Evolutionary conservation across 35 echinoderm and acorn worm species (phyloP).

Genomic region (Strongylocentrotus purpuratus): DNA sequence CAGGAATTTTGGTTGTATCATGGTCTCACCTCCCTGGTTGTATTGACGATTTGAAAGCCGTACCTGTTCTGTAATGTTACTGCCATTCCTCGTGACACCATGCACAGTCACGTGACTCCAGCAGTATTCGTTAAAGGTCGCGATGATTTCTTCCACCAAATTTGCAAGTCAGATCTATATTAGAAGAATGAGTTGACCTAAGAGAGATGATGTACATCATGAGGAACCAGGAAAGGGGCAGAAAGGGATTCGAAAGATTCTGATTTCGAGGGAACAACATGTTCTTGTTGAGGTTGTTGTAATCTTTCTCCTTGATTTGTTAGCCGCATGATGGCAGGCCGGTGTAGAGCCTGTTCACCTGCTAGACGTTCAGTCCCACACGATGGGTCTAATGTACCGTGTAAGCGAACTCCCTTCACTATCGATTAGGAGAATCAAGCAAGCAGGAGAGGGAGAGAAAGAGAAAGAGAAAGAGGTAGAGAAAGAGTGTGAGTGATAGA

Average conservation of each 20-base stretch:
- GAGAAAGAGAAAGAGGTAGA: background rate
- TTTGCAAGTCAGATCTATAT: background rate
- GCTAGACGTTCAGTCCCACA: background rate
- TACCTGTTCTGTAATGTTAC: no score
- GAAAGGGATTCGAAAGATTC: background rate
- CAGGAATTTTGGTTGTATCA: no score
- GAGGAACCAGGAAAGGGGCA: background rate
- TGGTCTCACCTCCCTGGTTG: no score
- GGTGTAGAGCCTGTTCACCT: background rate
- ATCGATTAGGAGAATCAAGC: background rate
- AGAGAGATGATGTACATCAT: background rate
- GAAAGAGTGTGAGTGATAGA: background rate
- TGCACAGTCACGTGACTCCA: background rate
- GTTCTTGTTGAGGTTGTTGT: background rate
- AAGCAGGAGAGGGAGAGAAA: background rate
- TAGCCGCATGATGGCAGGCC: background rate
- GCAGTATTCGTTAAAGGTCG: background rate
- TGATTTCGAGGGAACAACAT: background rate
- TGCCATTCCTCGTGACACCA: no score
- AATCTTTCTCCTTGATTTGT: background rate
- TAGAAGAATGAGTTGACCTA: background rate
- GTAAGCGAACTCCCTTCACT: constrained; percentile 8
- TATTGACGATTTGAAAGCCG: no score
- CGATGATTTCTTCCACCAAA: background rate
- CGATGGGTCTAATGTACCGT: background rate